These are phyloP conservation scores for Lamproptera curius DNA, from an alignment of 2,888 invertebrate genomes.

Conservation along the genomic window DNA sequence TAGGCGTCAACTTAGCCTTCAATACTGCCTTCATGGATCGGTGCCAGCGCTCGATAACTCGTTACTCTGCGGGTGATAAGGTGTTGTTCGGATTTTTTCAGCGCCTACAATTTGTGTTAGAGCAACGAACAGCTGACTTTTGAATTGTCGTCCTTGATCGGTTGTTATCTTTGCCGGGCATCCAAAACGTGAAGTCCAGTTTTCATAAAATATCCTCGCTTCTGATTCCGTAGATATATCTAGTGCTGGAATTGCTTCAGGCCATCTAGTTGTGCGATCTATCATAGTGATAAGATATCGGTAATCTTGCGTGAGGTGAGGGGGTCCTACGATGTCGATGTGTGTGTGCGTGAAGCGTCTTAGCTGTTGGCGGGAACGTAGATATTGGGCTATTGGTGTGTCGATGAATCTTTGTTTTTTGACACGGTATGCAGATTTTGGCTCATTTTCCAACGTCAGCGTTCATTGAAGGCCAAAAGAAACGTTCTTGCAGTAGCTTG, in stretches of 20 bases:
- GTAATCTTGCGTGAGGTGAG: not conserved
- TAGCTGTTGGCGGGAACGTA: too few species aligned
- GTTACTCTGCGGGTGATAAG: slow-evolving; percentile 23
- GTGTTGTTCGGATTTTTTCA: slow-evolving; percentile 16
- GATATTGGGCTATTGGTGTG: too few species aligned
- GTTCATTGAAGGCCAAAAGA: too few species aligned
- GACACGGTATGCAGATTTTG: too few species aligned
- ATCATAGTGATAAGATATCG: not conserved
- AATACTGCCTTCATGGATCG: slow-evolving; percentile 30
- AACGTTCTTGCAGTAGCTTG: too few species aligned
- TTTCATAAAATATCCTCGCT: not conserved
- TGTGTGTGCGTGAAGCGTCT: slow-evolving; percentile 1
- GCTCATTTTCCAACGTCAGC: too few species aligned
- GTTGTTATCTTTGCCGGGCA: slow-evolving; percentile 23
- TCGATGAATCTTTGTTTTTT: too few species aligned
- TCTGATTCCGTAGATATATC: not conserved
- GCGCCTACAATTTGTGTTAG: not conserved
- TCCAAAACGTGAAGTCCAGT: not conserved
- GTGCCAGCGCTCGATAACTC: slow-evolving; percentile 26
- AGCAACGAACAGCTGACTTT: not conserved
- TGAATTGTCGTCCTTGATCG: slow-evolving; percentile 17
- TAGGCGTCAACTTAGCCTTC: too few species aligned
- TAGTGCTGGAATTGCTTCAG: not conserved
- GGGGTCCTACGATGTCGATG: slow-evolving; percentile 1
- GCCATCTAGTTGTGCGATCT: slow-evolving; percentile 1